Conservation (phyloP, 2,888 invertebrate genomes). For the Drosophila kuntzei region DNA sequence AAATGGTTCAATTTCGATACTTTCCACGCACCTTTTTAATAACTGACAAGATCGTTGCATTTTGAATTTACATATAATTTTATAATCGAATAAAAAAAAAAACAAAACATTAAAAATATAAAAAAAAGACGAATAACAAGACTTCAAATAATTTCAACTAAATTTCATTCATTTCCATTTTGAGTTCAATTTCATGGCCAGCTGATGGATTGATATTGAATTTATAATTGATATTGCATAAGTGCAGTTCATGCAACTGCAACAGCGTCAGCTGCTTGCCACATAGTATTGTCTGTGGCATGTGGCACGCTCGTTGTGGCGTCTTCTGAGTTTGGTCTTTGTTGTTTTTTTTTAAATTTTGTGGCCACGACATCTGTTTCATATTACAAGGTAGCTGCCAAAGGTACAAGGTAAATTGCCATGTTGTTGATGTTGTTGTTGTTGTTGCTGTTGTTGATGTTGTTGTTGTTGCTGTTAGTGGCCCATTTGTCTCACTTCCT, state of each 20-base stretch:
- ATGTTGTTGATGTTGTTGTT: conserved; percentile 27
- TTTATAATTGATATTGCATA: not conserved
- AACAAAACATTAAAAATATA: not conserved
- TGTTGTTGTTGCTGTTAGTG: conserved; percentile 36
- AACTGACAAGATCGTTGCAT: not conserved
- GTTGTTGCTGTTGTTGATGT: conserved; percentile 22
- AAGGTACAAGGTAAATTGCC: conserved; percentile 49
- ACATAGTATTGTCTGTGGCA: conserved; percentile 59
- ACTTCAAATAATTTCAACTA: not conserved
- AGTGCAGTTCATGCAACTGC: conserved; percentile 4
- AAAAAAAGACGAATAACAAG: not conserved
- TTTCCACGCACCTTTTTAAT: not conserved
- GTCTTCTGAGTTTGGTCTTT: conserved; percentile 22
- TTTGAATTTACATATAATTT: not conserved
- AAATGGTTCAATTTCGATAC: no score
- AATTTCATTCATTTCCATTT: not conserved
- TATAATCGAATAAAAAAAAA: not conserved
- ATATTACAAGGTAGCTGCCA: conserved; percentile 68
- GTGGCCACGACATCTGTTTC: conserved; percentile 62
- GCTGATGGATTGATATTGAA: conserved; percentile 21
- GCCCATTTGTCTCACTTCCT: conserved; percentile 81
- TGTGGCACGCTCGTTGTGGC: conserved; percentile 61
- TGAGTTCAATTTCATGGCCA: conserved; percentile 19
- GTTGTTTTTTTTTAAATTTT: no score
- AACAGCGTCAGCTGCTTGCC: conserved; percentile 23